A percentile compares a stretch with the other conserved stretches of the same genome.
Conservation (phyloP, 92 coral and sea anemone species). For the Epizoanthus rinbou region DNA sequence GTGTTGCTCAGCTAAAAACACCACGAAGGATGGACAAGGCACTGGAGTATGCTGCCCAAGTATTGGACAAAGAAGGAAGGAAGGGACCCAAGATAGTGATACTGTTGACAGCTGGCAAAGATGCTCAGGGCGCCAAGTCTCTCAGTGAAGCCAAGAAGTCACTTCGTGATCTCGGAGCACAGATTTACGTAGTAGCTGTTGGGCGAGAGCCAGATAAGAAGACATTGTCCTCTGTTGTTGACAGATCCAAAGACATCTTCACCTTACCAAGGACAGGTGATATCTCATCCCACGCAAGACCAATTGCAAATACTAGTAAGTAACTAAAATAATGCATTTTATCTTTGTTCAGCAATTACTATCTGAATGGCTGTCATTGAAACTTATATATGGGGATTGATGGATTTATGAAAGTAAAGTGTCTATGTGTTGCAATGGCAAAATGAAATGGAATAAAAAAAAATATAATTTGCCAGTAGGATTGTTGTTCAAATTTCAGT, state of each 20-base stretch:
- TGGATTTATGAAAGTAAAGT: background rate
- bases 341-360: background rate
- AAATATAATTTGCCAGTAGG: too few species aligned
- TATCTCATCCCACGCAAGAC: constrained; percentile 34
- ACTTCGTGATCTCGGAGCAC: constrained; percentile 41
- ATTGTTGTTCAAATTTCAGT: too few species aligned
- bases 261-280: constrained; percentile 33
- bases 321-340: background rate
- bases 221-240: constrained; percentile 20
- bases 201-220: constrained; percentile 38
- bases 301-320: constrained; percentile 41
- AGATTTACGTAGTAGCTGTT: constrained; percentile 48
- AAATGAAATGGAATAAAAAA: too few species aligned
- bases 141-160: constrained; percentile 50
- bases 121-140: constrained; percentile 45
- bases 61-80: constrained; percentile 39
- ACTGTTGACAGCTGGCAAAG: constrained; percentile 50
- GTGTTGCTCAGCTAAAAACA: constrained; percentile 1
- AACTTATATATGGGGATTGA: background rate
- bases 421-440: background rate
- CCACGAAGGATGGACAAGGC: constrained; percentile 47
- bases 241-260: constrained; percentile 33
- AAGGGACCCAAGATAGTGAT: constrained; percentile 47
- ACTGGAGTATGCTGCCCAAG: constrained; percentile 32
- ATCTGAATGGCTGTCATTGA: background rate